phyloP scores from a whole-genome alignment of 2,113 vertebrate genomes.

The Perognathus longimembris region DNA sequence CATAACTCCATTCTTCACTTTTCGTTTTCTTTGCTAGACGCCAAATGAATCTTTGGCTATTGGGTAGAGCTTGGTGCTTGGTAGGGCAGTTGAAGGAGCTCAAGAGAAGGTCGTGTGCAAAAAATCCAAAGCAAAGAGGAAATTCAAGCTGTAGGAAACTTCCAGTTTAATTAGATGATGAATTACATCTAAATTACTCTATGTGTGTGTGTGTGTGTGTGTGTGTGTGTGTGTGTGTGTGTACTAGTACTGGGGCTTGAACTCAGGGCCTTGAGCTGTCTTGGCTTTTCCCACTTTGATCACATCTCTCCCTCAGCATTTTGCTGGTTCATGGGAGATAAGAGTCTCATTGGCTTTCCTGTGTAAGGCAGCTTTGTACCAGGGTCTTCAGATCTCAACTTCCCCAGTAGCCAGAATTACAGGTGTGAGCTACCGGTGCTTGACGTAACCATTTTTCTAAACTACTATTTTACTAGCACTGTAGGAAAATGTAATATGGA shows the following conservation, averaged over 20 bases:
- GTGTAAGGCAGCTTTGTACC: too few relatives aligned
- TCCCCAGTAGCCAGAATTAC: too few relatives aligned
- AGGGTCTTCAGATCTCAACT: too few relatives aligned
- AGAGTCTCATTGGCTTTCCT: too few relatives aligned
- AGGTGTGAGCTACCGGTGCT: too few relatives aligned
- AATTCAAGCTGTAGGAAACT: conserved; percentile 43
- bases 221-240: too few relatives aligned
- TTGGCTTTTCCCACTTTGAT: too few relatives aligned
- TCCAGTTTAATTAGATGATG: conserved; percentile 21
- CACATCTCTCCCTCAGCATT: too few relatives aligned
- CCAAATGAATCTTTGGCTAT: conserved; percentile 69
- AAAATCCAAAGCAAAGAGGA: conserved; percentile 47
- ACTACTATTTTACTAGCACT: neutral
- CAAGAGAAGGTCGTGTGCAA: conserved; percentile 87
- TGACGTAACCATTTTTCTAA: neutral
- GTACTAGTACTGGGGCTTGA: too few relatives aligned
- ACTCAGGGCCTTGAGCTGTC: too few relatives aligned
- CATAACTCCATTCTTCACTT: conserved; percentile 76
- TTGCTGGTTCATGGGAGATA: too few relatives aligned
- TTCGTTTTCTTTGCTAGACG: conserved; percentile 72
- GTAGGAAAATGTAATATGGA: conserved; percentile 8
- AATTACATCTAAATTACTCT: conserved; percentile 60
- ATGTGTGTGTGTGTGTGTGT: neutral
- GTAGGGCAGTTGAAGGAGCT: conserved; percentile 84
- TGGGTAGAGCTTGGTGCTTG: conserved; percentile 76